A percentile compares a stretch with the other conserved stretches of the same genome.
Conservation (phyloP, 2,888 invertebrate species). For the Hirudinaria manillensis region DNA sequence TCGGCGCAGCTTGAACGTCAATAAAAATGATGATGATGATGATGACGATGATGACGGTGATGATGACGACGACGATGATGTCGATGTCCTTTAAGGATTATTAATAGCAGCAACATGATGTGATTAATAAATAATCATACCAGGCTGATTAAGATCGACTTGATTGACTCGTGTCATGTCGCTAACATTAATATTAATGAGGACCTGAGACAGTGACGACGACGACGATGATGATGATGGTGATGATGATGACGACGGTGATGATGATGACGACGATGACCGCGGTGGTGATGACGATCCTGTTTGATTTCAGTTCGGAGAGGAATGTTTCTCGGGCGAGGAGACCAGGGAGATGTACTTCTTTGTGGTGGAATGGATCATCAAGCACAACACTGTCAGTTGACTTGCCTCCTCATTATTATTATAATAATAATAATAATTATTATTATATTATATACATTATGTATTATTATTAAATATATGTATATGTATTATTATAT, state of each 20-base stretch:
- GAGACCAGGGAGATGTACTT: conserved; percentile 11
- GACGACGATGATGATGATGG: conserved; percentile 10
- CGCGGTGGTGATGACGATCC: conserved; percentile 14
- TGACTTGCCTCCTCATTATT: neutral
- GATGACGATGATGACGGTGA: conserved; percentile 4
- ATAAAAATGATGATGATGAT: neutral
- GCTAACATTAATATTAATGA: neutral
- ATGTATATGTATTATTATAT: no score
- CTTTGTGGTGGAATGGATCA: conserved; percentile 8
- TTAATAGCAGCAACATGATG: no score
- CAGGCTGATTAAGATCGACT: no score
- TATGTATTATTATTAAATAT: neutral
- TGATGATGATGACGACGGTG: neutral
- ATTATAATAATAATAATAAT: no score
- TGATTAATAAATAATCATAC: no score
- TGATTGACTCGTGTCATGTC: no score
- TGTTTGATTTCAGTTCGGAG: neutral
- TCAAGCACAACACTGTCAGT: conserved; percentile 16
- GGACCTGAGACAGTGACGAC: conserved; percentile 36
- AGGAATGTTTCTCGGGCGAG: conserved; percentile 6
- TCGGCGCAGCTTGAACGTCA: conserved; percentile 57
- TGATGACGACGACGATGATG: no score
- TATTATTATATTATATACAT: neutral
- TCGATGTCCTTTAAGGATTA: no score
- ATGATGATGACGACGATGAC: neutral